A percentile compares a stretch with the other conserved stretches of the same genome.
Evolutionary conservation across 2,888 invertebrate genomes (phyloP).

Genomic region (Theretra japonica): DNA sequence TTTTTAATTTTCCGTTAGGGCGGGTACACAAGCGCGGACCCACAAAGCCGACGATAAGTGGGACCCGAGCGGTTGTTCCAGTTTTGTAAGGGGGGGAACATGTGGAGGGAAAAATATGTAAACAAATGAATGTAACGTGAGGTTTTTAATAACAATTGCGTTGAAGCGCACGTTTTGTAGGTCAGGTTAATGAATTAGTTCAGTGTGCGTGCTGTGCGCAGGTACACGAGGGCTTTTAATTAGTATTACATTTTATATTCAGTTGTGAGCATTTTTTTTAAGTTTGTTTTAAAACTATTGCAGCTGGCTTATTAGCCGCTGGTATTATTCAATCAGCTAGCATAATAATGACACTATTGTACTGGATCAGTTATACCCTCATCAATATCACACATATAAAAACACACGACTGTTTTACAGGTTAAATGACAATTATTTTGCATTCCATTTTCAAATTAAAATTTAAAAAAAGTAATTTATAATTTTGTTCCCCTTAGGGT

Average conservation of each 20-base stretch:
- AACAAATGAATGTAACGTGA: slow-evolving; percentile 22
- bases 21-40: slow-evolving; percentile 45
- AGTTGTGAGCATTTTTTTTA: neutral
- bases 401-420: no score
- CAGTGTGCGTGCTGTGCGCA: neutral
- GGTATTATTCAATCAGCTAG: no score
- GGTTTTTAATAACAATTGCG: slow-evolving; percentile 18
- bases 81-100: slow-evolving; percentile 34
- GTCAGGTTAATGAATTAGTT: neutral
- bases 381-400: no score
- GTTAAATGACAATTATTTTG: no score
- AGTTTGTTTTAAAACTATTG: no score
- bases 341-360: no score
- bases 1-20: slow-evolving; percentile 77
- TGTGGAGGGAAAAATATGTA: slow-evolving; percentile 18
- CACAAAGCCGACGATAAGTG: slow-evolving; percentile 51
- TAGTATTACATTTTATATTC: neutral
- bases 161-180: neutral
- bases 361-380: no score
- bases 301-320: no score
- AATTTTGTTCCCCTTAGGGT: no score
- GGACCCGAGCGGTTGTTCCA: slow-evolving; percentile 39
- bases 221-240: neutral
- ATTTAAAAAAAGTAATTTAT: no score
- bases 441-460: no score